Percentiles rank a stretch among this genome's conserved stretches.
phyloP scores from a whole-genome alignment of 2,113 vertebrate genomes.

The Rhodinocichla rosea region DNA sequence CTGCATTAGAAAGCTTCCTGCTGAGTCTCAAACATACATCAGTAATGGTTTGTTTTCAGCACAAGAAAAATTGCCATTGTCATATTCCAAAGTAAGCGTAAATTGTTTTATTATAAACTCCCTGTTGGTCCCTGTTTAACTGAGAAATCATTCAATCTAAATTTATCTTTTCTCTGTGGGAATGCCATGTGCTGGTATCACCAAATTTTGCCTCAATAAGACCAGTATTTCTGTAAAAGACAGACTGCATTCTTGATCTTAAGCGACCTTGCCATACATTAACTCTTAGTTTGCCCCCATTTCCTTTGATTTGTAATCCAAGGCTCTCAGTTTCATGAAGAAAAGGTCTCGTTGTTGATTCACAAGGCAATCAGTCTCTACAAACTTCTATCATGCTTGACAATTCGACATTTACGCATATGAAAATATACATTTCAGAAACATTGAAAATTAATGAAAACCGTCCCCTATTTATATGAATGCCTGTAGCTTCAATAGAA shows the following conservation, averaged over 20 bases:
- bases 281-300: slow-evolving; percentile 16
- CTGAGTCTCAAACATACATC: slow-evolving; percentile 61
- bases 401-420: neutral
- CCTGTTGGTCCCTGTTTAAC: slow-evolving; percentile 67
- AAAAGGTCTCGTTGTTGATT: neutral
- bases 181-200: slow-evolving; percentile 30
- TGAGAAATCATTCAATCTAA: slow-evolving; percentile 69
- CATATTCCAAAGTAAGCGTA: slow-evolving; percentile 70
- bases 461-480: neutral
- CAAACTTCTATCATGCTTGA: neutral
- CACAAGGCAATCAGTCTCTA: neutral
- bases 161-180: slow-evolving; percentile 64
- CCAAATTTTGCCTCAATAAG: slow-evolving; percentile 49
- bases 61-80: slow-evolving; percentile 73
- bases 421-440: slow-evolving; percentile 4
- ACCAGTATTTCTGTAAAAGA: slow-evolving; percentile 17
- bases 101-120: slow-evolving; percentile 77
- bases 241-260: slow-evolving; percentile 10
- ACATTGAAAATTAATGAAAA: neutral
- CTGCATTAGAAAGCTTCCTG: slow-evolving; percentile 59
- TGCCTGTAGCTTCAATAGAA: neutral
- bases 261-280: neutral
- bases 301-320: slow-evolving; percentile 26
- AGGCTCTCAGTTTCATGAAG: neutral
- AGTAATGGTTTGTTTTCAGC: slow-evolving; percentile 70